Evolutionary conservation across 2,888 invertebrate species (phyloP).

Genomic region (Tenthredo amoena): DNA sequence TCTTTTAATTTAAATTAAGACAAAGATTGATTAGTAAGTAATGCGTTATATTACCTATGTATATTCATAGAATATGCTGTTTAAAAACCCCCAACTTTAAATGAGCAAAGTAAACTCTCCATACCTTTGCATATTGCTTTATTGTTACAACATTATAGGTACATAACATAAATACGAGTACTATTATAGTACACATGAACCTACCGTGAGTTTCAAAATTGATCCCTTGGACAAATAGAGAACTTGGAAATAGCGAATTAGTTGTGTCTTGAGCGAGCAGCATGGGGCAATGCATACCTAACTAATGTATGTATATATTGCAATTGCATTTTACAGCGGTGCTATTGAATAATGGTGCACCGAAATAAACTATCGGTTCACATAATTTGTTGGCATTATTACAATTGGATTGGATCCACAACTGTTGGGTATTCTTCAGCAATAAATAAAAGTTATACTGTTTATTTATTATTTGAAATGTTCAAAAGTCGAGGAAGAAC

Average conservation of each 20-base stretch:
- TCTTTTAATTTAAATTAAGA: slow-evolving; percentile 10
- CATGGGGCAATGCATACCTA: slow-evolving; percentile 7
- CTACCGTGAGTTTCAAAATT: slow-evolving; percentile 59
- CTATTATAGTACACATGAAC: slow-evolving; percentile 60
- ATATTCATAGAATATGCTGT: slow-evolving; percentile 16
- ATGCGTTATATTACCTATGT: neutral
- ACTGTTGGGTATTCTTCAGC: slow-evolving; percentile 36
- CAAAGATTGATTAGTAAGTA: slow-evolving; percentile 29
- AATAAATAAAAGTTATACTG: slow-evolving; percentile 44
- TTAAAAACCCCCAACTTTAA: neutral
- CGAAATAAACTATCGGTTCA: slow-evolving; percentile 13
- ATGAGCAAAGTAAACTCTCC: slow-evolving; percentile 61
- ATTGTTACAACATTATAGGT: slow-evolving; percentile 67
- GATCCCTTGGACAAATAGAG: slow-evolving; percentile 41
- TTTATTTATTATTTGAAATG: slow-evolving; percentile 13
- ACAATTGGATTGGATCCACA: slow-evolving; percentile 16
- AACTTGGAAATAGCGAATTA: slow-evolving; percentile 36
- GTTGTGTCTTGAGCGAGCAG: slow-evolving; percentile 24
- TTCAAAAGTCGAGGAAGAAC: neutral
- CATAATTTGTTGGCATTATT: slow-evolving; percentile 43
- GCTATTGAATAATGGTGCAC: slow-evolving; percentile 48
- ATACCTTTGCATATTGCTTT: slow-evolving; percentile 69
- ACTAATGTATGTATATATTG: neutral
- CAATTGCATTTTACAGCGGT: slow-evolving; percentile 11
- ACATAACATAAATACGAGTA: slow-evolving; percentile 55